Conservation (phyloP, 1,140 invertebrate genomes). For the Sarcophaga bullata region DNA sequence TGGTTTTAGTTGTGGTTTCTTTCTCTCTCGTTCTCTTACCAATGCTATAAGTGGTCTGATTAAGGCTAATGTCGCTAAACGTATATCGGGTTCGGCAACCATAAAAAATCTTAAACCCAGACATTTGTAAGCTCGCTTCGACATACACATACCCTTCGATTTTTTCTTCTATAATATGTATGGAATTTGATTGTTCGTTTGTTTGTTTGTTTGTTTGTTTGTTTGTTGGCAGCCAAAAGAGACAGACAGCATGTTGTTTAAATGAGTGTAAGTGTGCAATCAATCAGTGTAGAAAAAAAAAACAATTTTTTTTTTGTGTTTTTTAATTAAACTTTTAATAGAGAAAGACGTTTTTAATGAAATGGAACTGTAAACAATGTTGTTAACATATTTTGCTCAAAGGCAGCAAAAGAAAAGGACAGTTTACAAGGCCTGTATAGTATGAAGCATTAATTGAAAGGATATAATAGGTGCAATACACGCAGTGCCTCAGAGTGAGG, state of each 20-base stretch:
- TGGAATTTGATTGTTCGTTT: no score
- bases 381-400: no score
- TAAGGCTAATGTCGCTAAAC: slow-evolving; percentile 60
- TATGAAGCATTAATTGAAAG: no score
- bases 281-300: no score
- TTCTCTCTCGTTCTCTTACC: slow-evolving; percentile 52
- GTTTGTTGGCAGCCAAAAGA: slow-evolving; percentile 43
- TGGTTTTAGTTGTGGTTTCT: neutral
- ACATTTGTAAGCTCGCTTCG: slow-evolving; percentile 58
- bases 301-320: no score
- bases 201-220: no score
- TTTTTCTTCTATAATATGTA: slow-evolving; percentile 54
- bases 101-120: slow-evolving; percentile 64
- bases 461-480: no score
- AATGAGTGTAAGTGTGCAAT: neutral
- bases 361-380: neutral
- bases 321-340: no score
- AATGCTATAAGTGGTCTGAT: slow-evolving; percentile 63
- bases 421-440: no score
- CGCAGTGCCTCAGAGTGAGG: no score
- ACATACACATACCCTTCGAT: slow-evolving; percentile 50
- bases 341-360: neutral
- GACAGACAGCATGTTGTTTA: neutral
- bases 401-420: no score
- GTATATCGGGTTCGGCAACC: slow-evolving; percentile 61